Evolutionary conservation across 1,140 invertebrate genomes (phyloP), one percentile per base, ranked within the genome.

Genomic region (Heterodera schachtii): DNA sequence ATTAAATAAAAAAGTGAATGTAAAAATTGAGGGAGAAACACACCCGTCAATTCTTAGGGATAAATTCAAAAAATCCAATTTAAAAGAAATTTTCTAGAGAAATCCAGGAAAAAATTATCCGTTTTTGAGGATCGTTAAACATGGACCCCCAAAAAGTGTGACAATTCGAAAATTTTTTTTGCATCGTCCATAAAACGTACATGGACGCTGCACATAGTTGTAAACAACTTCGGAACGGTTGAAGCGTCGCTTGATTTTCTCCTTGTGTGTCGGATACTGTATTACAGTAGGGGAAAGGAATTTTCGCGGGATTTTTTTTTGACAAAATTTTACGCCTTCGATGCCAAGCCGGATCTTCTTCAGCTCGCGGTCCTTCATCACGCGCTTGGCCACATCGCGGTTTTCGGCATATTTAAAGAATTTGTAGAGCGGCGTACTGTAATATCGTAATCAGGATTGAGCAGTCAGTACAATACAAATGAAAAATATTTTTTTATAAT

Each of bases 381-480:
- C 82, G 69, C 96, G 95, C 90, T 99, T 99, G 3, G 97, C 97
- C 11, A 99, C 97, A 90, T 99, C 97, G 84, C 97, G 93, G 90
- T 99, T 99, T 91, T 99, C 98, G 83, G 98, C 98, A 90, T 99
- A 99, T 90, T 98, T 98, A 92, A 99, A 99, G 91, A 99, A 99
- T 84, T 96, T 93, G 84, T 97, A 97, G 93, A 98, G 94, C 16
- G 95, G 94, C 75, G 94, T 96, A 88, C 94, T 82, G 57, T 52
- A 11, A 31, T 31, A 31, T 31, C 31, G 31, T 52, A 52, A 52
- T 16, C n/a, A n/a, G n/a, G n/a, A n/a, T n/a, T n/a, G n/a, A n/a
- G n/a, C n/a, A n/a, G n/a, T n/a, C n/a, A n/a, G n/a, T n/a, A n/a
- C n/a, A n/a, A n/a, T n/a, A n/a, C n/a, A 81, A n/a, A 81, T 6